Evolutionary conservation across 2,797 vertebrate species (phyloP).

Genomic region (Cephalopachus bancanus): DNA sequence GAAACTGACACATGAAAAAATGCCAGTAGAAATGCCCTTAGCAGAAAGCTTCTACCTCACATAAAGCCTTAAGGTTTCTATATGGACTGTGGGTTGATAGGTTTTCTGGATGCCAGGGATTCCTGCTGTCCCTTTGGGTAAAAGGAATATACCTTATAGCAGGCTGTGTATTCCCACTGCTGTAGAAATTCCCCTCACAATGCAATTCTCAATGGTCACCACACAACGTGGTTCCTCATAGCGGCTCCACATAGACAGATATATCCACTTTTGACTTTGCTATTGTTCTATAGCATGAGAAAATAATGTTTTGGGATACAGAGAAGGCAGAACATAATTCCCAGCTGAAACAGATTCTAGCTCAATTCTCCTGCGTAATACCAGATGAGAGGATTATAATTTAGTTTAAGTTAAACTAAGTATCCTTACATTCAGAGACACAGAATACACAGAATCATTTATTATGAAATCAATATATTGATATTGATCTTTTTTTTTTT

Average conservation of each 20-base stretch:
- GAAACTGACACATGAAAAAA: not conserved
- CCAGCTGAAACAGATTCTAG: not conserved
- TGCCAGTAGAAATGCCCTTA: not conserved
- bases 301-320: not conserved
- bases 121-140: not conserved
- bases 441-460: not conserved
- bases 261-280: not conserved
- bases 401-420: not conserved
- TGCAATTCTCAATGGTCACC: not conserved
- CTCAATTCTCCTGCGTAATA: not conserved
- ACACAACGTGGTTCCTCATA: not conserved
- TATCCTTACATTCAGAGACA: not conserved
- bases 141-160: not conserved
- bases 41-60: not conserved
- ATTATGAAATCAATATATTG: slow-evolving; percentile 7
- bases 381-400: not conserved
- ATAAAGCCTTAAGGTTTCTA: not conserved
- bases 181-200: not conserved
- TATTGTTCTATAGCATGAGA: not conserved
- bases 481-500: not conserved
- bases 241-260: not conserved
- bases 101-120: not conserved
- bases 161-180: not conserved
- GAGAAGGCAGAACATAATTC: not conserved
- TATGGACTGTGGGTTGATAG: not conserved